Base-by-base conservation (phyloP, 2,797 vertebrate species). In the Acanthurus tractus region DNA sequence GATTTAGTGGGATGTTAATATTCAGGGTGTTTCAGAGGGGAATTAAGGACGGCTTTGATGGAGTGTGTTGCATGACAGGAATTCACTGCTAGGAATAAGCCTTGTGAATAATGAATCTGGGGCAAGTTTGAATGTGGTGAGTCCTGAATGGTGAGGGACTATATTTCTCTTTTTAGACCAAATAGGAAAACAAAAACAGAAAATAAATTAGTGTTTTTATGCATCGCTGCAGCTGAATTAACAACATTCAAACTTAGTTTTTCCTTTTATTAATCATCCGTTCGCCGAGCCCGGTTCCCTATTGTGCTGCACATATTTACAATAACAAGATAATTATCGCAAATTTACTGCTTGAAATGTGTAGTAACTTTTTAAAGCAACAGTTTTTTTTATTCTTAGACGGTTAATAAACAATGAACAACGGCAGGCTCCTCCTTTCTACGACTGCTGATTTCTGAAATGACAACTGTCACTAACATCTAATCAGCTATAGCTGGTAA, bases 41-140 rank as follows among this genome's bases (percentile, higher is more conserved):
- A 91, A 84, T 87, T 83, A 83, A 86, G 75, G 70, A 79, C 17
- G 9, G 69, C 81, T 85, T 82, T 90, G 81, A 91, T 81, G 70
- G 74, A 85, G 74, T 74, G 81, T 81, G 79, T 63, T 82, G 73
- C 79, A 68, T 79, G 85, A 90, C 83, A 70, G 82, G 70, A 20
- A 67, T 82, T 72, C 45, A 5, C 83, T 78, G 83, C 44, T 25
- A 34, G 71, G 61, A 83, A 74, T 50, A 80, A 86, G 73, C 52
- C 74, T 78, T 29, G 64, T 91, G 81, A 92, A 90, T 88, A 88
- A 86, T 92, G 85, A 85, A 87, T 88, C 61, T 81, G 59, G 78
- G 76, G 62, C 73, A 85, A 79, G 81, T 85, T 78, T 83, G 70
- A 81, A 58, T 49, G 49, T 57, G 20, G 49, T n/a, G n/a, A 71